Evolutionary conservation across 1,140 invertebrate genomes (phyloP).

Genomic region (Luehdorfia chinensis): DNA sequence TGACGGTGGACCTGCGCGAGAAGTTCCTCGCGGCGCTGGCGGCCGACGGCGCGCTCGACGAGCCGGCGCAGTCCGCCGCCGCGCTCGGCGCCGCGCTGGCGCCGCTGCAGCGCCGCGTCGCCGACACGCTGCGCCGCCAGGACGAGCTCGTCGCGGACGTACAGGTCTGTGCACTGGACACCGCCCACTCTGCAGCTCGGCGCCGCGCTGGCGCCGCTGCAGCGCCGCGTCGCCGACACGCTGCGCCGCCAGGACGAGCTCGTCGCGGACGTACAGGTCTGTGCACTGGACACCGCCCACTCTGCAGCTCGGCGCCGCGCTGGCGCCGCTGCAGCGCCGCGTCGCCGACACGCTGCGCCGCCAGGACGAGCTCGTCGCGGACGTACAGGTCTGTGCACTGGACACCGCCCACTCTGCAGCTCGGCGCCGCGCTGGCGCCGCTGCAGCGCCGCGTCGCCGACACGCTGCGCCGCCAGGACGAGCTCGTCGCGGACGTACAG

Average conservation of each 20-base stretch:
- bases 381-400: constrained; percentile 81
- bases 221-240: constrained; percentile 88
- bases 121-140: constrained; percentile 85
- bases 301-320: constrained; percentile 87
- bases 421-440: constrained; percentile 89
- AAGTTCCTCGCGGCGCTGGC: constrained; percentile 88
- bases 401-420: constrained; percentile 84
- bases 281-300: constrained; percentile 85
- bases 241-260: constrained; percentile 86
- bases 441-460: constrained; percentile 89
- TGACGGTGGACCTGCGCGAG: constrained; percentile 89
- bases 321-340: constrained; percentile 89
- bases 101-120: constrained; percentile 89
- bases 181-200: constrained; percentile 88
- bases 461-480: constrained; percentile 86
- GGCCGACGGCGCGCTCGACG: constrained; percentile 92
- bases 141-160: constrained; percentile 83
- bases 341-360: constrained; percentile 83
- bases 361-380: constrained; percentile 88
- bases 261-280: constrained; percentile 81
- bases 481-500: constrained; percentile 79
- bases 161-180: constrained; percentile 82
- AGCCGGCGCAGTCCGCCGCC: constrained; percentile 87
- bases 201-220: constrained; percentile 87
- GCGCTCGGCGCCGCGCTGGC: constrained; percentile 88